phyloP scores from a whole-genome alignment of 2,888 invertebrate genomes.

The Drosophila peninsularis region DNA sequence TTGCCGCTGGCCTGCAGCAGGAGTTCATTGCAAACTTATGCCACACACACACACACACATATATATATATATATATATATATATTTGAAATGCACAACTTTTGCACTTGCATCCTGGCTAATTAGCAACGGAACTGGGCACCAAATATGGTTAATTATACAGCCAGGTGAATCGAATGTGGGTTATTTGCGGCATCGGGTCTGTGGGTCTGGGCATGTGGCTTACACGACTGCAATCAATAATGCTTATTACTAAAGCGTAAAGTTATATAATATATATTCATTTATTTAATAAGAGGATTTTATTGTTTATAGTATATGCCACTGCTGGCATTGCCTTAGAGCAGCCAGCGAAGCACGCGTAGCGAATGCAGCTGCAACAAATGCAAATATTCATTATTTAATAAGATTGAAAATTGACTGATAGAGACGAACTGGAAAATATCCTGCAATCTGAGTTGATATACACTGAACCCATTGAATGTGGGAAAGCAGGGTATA shows the following conservation, averaged over 20 bases:
- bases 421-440: background rate
- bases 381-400: background rate
- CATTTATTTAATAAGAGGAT: background rate
- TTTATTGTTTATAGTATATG: no score
- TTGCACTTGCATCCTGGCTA: constrained; percentile 23
- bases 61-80: background rate
- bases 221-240: background rate
- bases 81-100: constrained; percentile 45
- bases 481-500: no score
- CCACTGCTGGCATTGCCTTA: no score
- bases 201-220: background rate
- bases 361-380: background rate
- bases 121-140: constrained; percentile 29
- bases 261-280: background rate
- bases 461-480: no score
- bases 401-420: background rate
- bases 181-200: constrained; percentile 5
- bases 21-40: constrained; percentile 52
- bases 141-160: constrained; percentile 22
- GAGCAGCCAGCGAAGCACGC: background rate
- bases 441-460: background rate
- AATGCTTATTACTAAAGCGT: background rate
- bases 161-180: constrained; percentile 1
- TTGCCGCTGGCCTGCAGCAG: constrained; percentile 29
- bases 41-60: background rate